Conservation (phyloP, 1,140 invertebrate genomes). For the Nixonia krombeini region DNA sequence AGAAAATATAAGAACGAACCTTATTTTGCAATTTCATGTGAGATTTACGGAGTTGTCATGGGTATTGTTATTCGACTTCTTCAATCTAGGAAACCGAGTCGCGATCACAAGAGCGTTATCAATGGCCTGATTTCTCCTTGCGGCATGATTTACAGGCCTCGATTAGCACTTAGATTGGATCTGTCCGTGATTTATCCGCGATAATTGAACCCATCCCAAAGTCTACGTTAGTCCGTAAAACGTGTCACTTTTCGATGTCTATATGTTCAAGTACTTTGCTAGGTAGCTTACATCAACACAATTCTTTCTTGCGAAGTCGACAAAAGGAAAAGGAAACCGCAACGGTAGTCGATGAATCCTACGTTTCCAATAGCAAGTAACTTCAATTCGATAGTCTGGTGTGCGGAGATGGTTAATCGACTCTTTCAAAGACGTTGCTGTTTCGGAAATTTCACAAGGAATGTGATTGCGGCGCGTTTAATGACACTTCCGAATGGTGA, state of each 20-base stretch:
- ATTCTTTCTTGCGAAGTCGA: too few species aligned
- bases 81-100: constrained; percentile 1
- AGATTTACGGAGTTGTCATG: constrained; percentile 6
- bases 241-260: too few species aligned
- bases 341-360: too few species aligned
- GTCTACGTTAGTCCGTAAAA: too few species aligned
- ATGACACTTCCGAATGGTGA: not conserved
- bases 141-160: constrained; percentile 19
- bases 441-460: not conserved
- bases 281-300: too few species aligned
- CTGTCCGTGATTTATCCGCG: not conserved
- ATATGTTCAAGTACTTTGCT: too few species aligned
- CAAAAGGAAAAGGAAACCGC: not conserved
- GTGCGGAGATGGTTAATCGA: too few species aligned
- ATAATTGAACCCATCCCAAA: constrained; percentile 21
- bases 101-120: constrained; percentile 27
- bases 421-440: not conserved
- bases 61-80: constrained; percentile 10
- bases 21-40: too few species aligned
- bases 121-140: constrained; percentile 16
- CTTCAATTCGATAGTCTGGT: too few species aligned
- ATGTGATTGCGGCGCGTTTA: constrained; percentile 9
- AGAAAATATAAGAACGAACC: too few species aligned
- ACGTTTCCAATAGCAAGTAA: too few species aligned
- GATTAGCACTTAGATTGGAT: constrained; percentile 32